Conservation (phyloP, 2,113 vertebrate genomes). For the Trogon surrucura region DNA sequence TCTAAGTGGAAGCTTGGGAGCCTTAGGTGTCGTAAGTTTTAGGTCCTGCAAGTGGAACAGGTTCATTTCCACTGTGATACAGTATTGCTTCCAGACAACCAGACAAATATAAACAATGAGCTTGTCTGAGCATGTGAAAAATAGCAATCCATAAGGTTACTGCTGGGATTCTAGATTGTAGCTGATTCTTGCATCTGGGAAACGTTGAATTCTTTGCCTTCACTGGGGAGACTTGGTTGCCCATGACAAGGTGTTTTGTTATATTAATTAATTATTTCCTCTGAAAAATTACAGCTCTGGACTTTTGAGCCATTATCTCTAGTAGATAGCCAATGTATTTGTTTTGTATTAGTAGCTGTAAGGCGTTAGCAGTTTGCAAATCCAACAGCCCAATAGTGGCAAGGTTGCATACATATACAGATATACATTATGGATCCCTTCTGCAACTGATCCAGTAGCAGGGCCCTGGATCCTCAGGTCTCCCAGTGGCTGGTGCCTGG, state of each 20-base stretch:
- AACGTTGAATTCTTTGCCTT: not conserved
- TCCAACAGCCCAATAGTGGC: rapidly evolving
- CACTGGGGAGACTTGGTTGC: not conserved
- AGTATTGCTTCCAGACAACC: not conserved
- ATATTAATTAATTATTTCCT: not conserved
- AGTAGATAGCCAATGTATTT: not conserved
- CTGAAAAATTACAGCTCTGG: not conserved
- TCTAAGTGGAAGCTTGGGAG: not conserved
- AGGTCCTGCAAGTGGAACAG: not conserved
- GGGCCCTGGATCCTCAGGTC: not conserved
- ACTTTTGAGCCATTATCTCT: not conserved
- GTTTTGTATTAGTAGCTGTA: not conserved
- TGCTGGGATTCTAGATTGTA: not conserved
- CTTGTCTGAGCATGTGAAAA: not conserved
- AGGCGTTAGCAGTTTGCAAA: not conserved
- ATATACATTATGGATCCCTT: not conserved
- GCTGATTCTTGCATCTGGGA: not conserved
- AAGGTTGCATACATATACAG: not conserved
- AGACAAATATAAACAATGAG: not conserved
- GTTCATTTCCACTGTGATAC: not conserved
- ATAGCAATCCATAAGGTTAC: not conserved
- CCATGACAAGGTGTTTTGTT: not conserved
- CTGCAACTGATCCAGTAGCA: not conserved
- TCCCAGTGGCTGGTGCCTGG: not conserved
- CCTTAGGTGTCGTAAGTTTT: not conserved